A percentile compares a stretch with the other conserved stretches of the same genome.
Evolutionary conservation across 2,888 invertebrate species (phyloP).

Genomic region (Drosophila anceps): DNA sequence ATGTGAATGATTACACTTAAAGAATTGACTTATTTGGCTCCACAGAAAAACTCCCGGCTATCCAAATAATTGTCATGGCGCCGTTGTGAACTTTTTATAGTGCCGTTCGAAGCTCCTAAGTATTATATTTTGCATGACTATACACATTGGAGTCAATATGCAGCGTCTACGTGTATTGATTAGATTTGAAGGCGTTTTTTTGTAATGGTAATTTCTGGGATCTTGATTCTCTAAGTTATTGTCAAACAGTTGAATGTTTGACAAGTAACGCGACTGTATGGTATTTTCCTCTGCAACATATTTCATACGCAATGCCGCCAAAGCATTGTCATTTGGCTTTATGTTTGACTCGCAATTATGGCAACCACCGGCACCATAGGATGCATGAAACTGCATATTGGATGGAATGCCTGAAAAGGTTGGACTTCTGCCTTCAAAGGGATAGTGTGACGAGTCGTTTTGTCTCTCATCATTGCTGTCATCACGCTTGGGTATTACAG

Average conservation of each 20-base stretch:
- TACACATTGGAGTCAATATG: conserved; percentile 42
- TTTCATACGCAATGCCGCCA: not conserved
- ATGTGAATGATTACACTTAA: conserved; percentile 34
- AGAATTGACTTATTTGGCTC: conserved; percentile 48
- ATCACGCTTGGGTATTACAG: conserved; percentile 53
- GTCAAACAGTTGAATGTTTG: conserved; percentile 2
- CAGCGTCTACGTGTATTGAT: conserved; percentile 28
- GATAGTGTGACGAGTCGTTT: conserved; percentile 31
- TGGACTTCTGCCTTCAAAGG: conserved; percentile 38
- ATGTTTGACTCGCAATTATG: conserved; percentile 71
- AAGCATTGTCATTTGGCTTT: not conserved
- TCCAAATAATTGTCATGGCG: conserved; percentile 59
- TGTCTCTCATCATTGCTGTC: conserved; percentile 42
- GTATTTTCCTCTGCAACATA: conserved; percentile 14
- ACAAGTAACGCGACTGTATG: not conserved
- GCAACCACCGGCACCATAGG: conserved; percentile 72
- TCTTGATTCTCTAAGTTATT: not conserved
- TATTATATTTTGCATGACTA: conserved; percentile 61
- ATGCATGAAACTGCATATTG: conserved; percentile 69
- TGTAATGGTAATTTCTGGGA: not conserved
- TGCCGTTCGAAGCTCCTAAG: conserved; percentile 58
- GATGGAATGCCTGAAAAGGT: conserved; percentile 47
- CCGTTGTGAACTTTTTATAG: conserved; percentile 46
- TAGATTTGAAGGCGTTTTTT: conserved; percentile 2
- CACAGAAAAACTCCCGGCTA: conserved; percentile 22